Evolutionary conservation across 2,113 vertebrate genomes (phyloP), one percentile per base, ranked within the genome.

Genomic region (Helogale parvula): DNA sequence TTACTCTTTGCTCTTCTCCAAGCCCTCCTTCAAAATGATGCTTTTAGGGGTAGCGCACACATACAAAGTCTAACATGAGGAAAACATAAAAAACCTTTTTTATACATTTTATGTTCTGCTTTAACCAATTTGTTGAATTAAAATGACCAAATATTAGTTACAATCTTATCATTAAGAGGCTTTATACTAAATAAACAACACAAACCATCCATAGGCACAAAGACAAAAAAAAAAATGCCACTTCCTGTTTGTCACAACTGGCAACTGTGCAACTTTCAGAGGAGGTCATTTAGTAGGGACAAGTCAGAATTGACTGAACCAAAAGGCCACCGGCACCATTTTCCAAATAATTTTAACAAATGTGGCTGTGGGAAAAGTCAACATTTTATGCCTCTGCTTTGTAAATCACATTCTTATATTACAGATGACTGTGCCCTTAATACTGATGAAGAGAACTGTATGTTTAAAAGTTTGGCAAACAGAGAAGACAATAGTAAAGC

Each of bases 161-260:
- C n/a, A 76, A 52, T 41, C 57, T 47, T 72, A 19, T 47, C 21
- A 96, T 17, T 23, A 41, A 38, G 25, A 86, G 27, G 23, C 47
- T 52, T 83, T 31, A 47, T 4, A 63, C 60, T 93, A 86, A 95
- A 35, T 79, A 96, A 63, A 81, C n/a, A 66, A 94, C 33, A 92
- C 4, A 65, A 95, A 77, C 71, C 41, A 76, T 25, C 52, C 57
- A 68, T 19, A 54, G 33, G 57, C n/a, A 86, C 14, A 21, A 60
- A 69, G 50, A 74, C 35, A 50, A 85, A 60, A 38, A 85, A 60
- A 38, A 65, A 65, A 65, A 50, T 11, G 14, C 35, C 84, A 31
- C 16, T 9, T 68, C 19, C 23, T 33, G 45, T 83, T 12, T 35
- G 57, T 74, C 57, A 45, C 1, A 85, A 60, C 0, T 27, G 69